Conservation (phyloP, 2,797 vertebrate species). For the Linurgus olivaceus region DNA sequence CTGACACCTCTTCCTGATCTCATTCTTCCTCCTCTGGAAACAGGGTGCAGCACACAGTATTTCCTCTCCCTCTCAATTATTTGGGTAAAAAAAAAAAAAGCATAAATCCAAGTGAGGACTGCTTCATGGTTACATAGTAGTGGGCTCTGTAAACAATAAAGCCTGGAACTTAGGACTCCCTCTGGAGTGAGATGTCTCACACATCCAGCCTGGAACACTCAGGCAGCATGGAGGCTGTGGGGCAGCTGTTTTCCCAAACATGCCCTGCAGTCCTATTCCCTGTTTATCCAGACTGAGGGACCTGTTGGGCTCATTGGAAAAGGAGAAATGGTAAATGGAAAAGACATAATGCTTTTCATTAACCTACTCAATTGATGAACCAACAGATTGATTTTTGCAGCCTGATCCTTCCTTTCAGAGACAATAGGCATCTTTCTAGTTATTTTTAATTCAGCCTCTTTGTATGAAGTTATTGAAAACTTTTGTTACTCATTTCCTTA, state of each 20-base stretch:
- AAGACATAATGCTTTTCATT: neutral
- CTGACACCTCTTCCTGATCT: accelerated
- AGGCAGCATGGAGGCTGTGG: neutral
- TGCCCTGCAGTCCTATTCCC: neutral
- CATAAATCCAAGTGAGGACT: neutral
- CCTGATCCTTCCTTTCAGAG: neutral
- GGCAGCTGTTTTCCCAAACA: neutral
- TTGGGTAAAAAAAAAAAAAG: neutral
- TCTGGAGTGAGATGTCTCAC: neutral
- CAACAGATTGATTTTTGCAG: neutral
- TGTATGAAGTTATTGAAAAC: neutral
- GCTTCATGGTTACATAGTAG: neutral
- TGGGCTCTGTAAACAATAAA: neutral
- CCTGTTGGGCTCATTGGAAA: neutral
- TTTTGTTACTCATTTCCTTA: neutral
- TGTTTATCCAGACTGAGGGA: neutral
- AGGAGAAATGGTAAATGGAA: neutral
- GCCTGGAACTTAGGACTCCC: neutral
- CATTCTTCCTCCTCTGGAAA: neutral
- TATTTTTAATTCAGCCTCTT: neutral
- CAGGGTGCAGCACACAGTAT: neutral
- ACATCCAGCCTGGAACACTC: neutral
- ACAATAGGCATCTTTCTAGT: neutral
- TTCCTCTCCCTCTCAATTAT: neutral
- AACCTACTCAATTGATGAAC: neutral